Base-by-base conservation (phyloP, 2,888 invertebrate genomes). In the Chydorus sphaericus region DNA sequence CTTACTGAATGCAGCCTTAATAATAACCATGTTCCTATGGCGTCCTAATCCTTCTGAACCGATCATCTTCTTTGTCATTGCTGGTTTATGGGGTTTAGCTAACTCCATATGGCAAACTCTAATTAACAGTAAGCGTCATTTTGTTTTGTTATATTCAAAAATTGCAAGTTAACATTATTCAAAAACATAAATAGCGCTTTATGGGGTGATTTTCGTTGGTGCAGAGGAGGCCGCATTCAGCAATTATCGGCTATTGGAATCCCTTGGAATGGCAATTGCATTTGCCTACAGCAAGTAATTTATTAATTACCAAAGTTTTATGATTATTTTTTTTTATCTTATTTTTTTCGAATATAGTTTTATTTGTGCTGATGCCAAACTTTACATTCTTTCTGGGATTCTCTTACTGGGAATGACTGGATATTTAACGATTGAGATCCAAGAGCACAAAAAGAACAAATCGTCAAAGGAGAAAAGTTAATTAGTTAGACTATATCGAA, bases 21-120 rank as follows among this genome's bases (percentile, higher is more conserved):
- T 92, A 64, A 80, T 83, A 7, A 81, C 85, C 66, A 77, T 88
- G 63, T 76, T 91, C 57, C 77, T 86, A 64, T 93, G 93, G 93
- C 79, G 77, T 61, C 90, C 93, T 1, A 81, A 82, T 68, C 87
- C 91, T 0, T 80, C 82, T 39, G 81, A 82, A 48, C 80, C 84
- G 1, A 75, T 82, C 28, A 76, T 86, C 3, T 92, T 93, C 76
- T 94, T 84, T 72, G 79, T 88, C 61, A 83, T 92, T 61, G 86
- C 92, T 2, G 91, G 86, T 0, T 73, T 91, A 3, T 94, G 93
- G 93, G 94, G 93, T 8, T 85, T 92, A 58, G 89, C 90, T 1
- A 94, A 94, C 67, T 92, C 91, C n/a, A 88, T 94, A 0, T 93
- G 93, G 91, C 93, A 93, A 70, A 94, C 93, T 2, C 93, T 93